Percentiles rank a stretch among this genome's conserved stretches.
These are phyloP conservation scores for Cataglyphis rosenhaueri DNA, from an alignment of 2,888 invertebrate species.

Conservation along the genomic window DNA sequence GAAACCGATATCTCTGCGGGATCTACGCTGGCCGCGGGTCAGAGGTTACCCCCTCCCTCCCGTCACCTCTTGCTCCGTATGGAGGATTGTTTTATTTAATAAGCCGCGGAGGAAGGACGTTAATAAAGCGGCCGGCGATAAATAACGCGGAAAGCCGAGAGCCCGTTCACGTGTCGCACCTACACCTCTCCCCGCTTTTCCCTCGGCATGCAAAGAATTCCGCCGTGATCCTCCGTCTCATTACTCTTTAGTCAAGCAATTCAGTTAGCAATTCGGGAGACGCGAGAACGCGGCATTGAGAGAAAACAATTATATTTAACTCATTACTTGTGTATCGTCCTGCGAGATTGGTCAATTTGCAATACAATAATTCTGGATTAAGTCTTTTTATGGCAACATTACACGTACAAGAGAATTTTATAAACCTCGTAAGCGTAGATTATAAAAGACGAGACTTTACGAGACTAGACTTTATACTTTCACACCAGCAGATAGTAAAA, in stretches of 20 bases:
- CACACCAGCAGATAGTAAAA: constrained; percentile 19
- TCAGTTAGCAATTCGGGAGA: constrained; percentile 8
- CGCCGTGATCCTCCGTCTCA: neutral
- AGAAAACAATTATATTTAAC: neutral
- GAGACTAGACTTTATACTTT: constrained; percentile 40
- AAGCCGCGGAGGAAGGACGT: constrained; percentile 79
- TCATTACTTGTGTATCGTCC: constrained; percentile 27
- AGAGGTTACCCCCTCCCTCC: constrained; percentile 70
- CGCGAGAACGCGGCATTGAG: neutral
- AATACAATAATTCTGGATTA: constrained; percentile 8
- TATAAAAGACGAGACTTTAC: constrained; percentile 25
- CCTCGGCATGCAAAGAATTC: neutral
- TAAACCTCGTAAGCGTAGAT: constrained; percentile 27
- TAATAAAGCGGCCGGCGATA: constrained; percentile 79
- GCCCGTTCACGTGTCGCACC: constrained; percentile 72
- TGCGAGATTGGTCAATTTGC: neutral
- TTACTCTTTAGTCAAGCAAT: constrained; percentile 31
- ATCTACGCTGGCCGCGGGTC: constrained; percentile 74
- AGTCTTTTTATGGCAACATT: constrained; percentile 22
- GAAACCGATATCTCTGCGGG: constrained; percentile 79
- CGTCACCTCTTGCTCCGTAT: constrained; percentile 59
- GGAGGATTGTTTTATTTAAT: constrained; percentile 84
- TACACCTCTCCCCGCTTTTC: constrained; percentile 12
- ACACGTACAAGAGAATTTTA: constrained; percentile 19
- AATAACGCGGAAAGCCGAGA: constrained; percentile 75